Evolutionary conservation across 2,113 vertebrate genomes (phyloP).

Genomic region (Aix galericulata): DNA sequence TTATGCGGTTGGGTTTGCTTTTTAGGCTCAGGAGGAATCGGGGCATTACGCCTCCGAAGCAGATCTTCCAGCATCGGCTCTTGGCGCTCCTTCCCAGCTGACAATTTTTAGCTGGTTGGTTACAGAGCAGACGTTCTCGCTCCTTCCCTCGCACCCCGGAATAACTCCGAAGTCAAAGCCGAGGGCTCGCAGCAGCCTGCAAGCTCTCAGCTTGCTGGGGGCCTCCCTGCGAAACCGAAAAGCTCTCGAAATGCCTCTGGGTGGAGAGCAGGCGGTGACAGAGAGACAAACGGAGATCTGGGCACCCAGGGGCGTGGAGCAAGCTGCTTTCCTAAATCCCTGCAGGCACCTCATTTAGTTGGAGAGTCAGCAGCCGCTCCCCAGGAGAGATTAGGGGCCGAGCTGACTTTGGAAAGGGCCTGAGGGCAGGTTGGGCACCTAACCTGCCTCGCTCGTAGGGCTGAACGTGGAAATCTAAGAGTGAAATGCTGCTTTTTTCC

Average conservation of each 20-base stretch:
- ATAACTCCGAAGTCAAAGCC: background rate
- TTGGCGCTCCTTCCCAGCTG: background rate
- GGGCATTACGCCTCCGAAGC: background rate
- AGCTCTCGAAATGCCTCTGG: background rate
- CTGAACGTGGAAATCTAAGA: fast-evolving
- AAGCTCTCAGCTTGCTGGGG: background rate
- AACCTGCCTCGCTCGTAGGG: background rate
- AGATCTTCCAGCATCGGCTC: background rate
- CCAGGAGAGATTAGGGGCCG: background rate
- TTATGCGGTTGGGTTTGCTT: constrained; percentile 41
- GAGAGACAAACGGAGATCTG: background rate
- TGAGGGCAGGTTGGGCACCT: background rate
- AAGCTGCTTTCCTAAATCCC: background rate
- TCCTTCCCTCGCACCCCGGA: background rate
- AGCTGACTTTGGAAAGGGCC: background rate
- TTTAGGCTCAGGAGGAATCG: background rate
- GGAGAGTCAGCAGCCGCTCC: background rate
- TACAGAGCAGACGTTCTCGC: constrained; percentile 3
- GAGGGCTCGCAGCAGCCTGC: background rate
- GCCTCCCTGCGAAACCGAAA: background rate
- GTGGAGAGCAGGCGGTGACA: background rate
- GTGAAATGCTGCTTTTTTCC: fast-evolving
- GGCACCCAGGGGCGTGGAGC: background rate
- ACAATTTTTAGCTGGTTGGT: background rate
- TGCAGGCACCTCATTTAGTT: background rate